Evolutionary conservation across 2,113 vertebrate species (phyloP).

Genomic region (Accipiter virgatus): DNA sequence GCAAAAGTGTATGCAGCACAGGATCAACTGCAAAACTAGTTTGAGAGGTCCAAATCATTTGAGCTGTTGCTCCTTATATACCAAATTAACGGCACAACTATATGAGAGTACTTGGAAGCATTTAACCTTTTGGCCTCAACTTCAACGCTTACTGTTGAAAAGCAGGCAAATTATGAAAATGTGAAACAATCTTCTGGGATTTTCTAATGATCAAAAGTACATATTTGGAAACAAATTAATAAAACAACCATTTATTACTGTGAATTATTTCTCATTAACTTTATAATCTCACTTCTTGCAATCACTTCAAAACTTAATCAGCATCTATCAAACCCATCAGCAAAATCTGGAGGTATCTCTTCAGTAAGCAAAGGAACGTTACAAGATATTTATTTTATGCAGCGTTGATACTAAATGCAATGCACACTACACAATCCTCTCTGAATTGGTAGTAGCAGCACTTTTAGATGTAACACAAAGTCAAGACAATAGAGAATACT

Average conservation of each 20-base stretch:
- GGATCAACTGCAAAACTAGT: not conserved
- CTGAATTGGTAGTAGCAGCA: not conserved
- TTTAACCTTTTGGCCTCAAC: not conserved
- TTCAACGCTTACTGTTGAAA: not conserved
- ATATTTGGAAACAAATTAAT: not conserved
- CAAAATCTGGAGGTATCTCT: not conserved
- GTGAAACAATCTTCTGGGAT: not conserved
- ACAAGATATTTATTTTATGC: not conserved
- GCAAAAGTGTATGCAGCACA: not conserved
- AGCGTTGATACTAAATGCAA: not conserved
- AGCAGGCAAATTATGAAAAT: not conserved
- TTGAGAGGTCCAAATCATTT: not conserved
- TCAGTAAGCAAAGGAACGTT: not conserved
- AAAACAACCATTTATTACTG: not conserved
- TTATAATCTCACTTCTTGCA: not conserved
- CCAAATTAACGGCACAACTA: not conserved
- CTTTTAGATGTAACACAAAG: not conserved
- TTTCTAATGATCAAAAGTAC: not conserved
- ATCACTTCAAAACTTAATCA: not conserved
- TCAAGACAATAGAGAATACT: not conserved
- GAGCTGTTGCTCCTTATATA: not conserved
- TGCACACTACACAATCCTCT: fast-evolving
- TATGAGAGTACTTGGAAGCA: not conserved
- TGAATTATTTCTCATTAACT: not conserved
- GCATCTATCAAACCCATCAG: not conserved